Evolutionary conservation across 2,888 invertebrate species (phyloP).

Genomic region (Electrophaes corylata): DNA sequence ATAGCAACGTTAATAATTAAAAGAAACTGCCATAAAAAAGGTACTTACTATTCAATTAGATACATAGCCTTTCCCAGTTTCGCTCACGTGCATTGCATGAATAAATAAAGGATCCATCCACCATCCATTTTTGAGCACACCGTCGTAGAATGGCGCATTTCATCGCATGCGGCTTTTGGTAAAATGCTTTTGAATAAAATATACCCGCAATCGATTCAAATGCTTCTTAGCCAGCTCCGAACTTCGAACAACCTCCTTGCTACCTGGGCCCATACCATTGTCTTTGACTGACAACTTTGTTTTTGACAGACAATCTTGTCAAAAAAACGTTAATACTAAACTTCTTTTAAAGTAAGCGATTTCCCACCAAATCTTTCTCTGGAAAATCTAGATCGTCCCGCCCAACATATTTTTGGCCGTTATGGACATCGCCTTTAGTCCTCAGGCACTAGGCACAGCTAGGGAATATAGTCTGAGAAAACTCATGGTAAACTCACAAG

Average conservation of each 20-base stretch:
- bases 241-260: background rate
- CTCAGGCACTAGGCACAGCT: too few species aligned
- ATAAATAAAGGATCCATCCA: slow-evolving; percentile 6
- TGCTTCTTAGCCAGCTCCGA: slow-evolving; percentile 4
- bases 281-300: background rate
- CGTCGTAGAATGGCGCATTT: slow-evolving; percentile 21
- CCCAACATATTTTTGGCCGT: too few species aligned
- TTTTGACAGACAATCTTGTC: too few species aligned
- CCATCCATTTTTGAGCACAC: slow-evolving; percentile 19
- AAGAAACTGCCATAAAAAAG: background rate
- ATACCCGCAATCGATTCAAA: slow-evolving; percentile 30
- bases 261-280: background rate
- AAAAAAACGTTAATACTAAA: too few species aligned
- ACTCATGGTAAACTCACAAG: too few species aligned
- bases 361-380: too few species aligned
- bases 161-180: slow-evolving; percentile 29
- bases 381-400: too few species aligned
- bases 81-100: slow-evolving; percentile 9
- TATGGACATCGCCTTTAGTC: too few species aligned
- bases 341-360: too few species aligned
- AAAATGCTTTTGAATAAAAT: slow-evolving; percentile 35
- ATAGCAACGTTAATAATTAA: too few species aligned
- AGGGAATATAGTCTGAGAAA: too few species aligned
- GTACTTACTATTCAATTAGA: background rate
- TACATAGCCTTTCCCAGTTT: background rate